These are phyloP conservation scores for Temnothorax curvispinosus DNA, from an alignment of 1,140 invertebrate genomes.

Conservation along the genomic window DNA sequence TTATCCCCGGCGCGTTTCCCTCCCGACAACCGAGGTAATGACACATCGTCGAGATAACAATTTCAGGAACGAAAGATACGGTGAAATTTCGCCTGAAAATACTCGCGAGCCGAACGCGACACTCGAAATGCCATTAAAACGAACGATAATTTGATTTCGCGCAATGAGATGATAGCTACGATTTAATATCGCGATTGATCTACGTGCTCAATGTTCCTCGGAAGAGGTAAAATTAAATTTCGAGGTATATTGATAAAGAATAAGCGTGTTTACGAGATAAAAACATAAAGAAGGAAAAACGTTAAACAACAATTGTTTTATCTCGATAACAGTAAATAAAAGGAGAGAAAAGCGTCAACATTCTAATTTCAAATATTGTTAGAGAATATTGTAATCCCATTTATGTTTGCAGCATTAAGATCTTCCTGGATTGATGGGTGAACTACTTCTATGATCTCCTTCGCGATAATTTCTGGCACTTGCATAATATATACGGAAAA, in stretches of 20 bases:
- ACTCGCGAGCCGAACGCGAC: not conserved
- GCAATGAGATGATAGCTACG: not conserved
- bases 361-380: not conserved
- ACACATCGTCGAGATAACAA: slow-evolving; percentile 52
- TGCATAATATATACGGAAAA: not conserved
- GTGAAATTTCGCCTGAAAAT: not conserved
- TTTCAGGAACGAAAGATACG: not conserved
- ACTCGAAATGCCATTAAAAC: not conserved
- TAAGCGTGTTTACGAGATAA: not conserved
- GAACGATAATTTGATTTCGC: not conserved
- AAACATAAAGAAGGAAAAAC: not conserved
- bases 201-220: not conserved
- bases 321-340: not conserved
- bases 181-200: not conserved
- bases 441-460: not conserved
- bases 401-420: not conserved
- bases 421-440: not conserved
- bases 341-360: not conserved
- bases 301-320: not conserved
- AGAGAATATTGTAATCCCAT: not conserved
- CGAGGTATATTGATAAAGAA: not conserved
- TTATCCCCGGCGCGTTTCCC: slow-evolving; percentile 60
- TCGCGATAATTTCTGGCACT: not conserved
- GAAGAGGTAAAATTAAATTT: not conserved
- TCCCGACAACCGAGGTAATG: slow-evolving; percentile 14